Evolutionary conservation across 2,888 invertebrate genomes (phyloP), one percentile per base, ranked within the genome.

Genomic region (Drosophila multiciliata): DNA sequence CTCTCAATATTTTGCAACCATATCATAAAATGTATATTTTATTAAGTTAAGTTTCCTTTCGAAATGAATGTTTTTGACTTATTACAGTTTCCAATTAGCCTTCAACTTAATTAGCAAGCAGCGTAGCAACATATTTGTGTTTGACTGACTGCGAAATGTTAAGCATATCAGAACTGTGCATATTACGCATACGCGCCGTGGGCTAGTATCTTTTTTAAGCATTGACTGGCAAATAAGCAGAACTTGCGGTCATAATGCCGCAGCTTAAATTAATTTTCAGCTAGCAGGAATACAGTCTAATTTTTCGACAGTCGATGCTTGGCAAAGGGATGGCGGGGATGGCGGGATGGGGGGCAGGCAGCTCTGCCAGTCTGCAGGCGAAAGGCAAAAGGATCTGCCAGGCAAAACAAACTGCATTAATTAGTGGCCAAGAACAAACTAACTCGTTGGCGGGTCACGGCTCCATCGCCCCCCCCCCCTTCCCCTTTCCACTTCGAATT

Each of bases 351-450:
- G 26, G 7, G 7, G 50, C 5, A 29, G 50, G 5, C 29, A n/a
- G 50, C 11, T 29, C n/a, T 29, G 12, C 33, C 32, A 53, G 54
- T 53, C 66, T 80, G 60, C 68, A 52, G 68, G 67, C 54, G 61
- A 62, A 62, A 66, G 62, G 45, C 45, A 36, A 64, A 58, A 66
- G 69, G 67, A 67, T 82, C 54, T 73, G 72, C 64, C 58, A 73
- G 78, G 63, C 67, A 72, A 76, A 84, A 85, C 89, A 89, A 87
- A 85, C 80, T 74, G 89, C 84, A 85, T 89, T 85, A 89, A 85
- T 89, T 85, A 85, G 87, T 89, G 89, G 82, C 85, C 87, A 84
- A 84, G 87, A 74, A 82, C 87, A 79, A 70, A 69, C 70, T 32
- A 42, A 20, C 48, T 55, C 63, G 60, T 54, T 55, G 57, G 57